A percentile compares a stretch with the other conserved stretches of the same genome.
Conservation (phyloP, 2,888 invertebrate genomes). For the Amitus sp. region DNA sequence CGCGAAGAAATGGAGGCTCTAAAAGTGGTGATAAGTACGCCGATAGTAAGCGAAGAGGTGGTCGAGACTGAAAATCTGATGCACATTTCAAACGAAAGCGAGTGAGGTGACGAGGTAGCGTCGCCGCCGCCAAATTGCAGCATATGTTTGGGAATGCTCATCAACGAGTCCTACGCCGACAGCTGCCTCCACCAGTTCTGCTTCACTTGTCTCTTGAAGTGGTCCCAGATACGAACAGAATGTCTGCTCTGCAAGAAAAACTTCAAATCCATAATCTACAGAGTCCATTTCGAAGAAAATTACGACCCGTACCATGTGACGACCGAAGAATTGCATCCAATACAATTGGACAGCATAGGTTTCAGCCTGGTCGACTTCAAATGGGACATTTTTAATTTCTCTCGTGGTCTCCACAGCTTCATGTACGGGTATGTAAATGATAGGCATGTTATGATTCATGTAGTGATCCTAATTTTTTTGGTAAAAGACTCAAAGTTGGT, state of each 20-base stretch:
- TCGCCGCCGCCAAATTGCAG: constrained; percentile 91
- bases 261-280: constrained; percentile 92
- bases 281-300: constrained; percentile 86
- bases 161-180: constrained; percentile 91
- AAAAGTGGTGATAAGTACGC: no score
- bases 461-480: no score
- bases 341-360: constrained; percentile 48
- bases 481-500: no score
- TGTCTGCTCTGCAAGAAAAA: constrained; percentile 94
- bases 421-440: constrained; percentile 45
- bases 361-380: constrained; percentile 44
- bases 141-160: constrained; percentile 88
- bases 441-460: no score
- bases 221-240: constrained; percentile 95
- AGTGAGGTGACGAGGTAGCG: constrained; percentile 66
- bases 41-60: no score
- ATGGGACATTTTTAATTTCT: no score
- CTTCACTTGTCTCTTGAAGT: constrained; percentile 90
- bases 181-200: constrained; percentile 95
- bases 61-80: no score
- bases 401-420: no score
- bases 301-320: constrained; percentile 82
- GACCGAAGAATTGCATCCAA: constrained; percentile 54
- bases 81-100: constrained; percentile 35
- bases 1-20: no score